Evolutionary conservation across 2,797 vertebrate species (phyloP), one percentile per base, ranked within the genome.

Genomic region (Astyanax mexicanus): DNA sequence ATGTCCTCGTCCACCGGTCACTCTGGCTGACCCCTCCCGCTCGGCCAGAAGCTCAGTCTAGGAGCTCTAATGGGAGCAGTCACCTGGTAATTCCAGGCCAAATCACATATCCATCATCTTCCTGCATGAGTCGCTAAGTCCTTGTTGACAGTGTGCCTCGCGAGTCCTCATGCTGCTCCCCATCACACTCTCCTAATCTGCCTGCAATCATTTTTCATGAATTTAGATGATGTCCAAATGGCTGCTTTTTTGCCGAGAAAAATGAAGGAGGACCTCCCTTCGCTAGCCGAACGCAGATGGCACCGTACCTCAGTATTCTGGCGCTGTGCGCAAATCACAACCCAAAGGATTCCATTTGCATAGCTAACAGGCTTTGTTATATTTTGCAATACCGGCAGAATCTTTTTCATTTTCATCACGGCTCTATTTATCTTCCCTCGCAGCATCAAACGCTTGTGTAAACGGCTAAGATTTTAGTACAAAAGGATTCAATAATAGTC

Each of bases 331-430:
- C 54, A 80, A 72, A 72, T 67, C 61, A 68, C 72, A 75, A 75
- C 23, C 19, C 51, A 25, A 35, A 49, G 32, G 42, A 37, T 37
- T 69, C 64, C 64, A 83, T 78, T 78, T 80, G 75, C 81, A 80
- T 80, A 82, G 71, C 81, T 73, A 71, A 77, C 38, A 29, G 65
- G 32, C 75, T 81, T 79, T 72, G 62, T 83, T 69, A 52, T 72
- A 62, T 76, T 81, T 67, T 75, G 76, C 47, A 73, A 67, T 67
- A 70, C 58, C 44, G 21, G 29, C 23, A 54, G 38, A 78, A 73
- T 69, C 72, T 35, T 37, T 60, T n/a, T 25, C 25, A 25, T 66
- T 54, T 68, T 76, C 54, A 72, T 76, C 72, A 55, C 61, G 45
- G 27, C 64, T 69, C 44, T 67, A 49, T 76, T 76, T 73, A 69